phyloP scores from a whole-genome alignment of 2,888 invertebrate species.

The Rotaria sp. region DNA sequence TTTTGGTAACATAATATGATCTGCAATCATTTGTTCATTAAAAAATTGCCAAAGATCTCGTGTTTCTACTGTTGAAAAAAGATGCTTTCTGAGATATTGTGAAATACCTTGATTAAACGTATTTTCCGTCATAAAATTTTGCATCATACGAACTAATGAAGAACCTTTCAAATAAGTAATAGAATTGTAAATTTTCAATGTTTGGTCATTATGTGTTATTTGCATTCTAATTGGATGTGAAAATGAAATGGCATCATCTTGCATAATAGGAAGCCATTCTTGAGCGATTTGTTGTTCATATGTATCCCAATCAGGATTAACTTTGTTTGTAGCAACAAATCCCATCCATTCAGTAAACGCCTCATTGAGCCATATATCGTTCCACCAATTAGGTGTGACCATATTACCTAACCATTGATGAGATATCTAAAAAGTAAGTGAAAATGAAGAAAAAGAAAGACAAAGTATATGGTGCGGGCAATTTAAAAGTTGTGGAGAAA shows the following conservation, averaged over 20 bases:
- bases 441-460: background rate
- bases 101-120: slow-evolving; percentile 36
- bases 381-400: slow-evolving; percentile 98
- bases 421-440: slow-evolving; percentile 61
- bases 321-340: slow-evolving; percentile 79
- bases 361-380: slow-evolving; percentile 81
- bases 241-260: background rate
- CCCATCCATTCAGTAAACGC: slow-evolving; percentile 93
- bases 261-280: background rate
- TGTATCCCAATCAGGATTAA: slow-evolving; percentile 81
- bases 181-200: slow-evolving; percentile 92
- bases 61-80: slow-evolving; percentile 82
- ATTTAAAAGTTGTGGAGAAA: no score
- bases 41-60: slow-evolving; percentile 85
- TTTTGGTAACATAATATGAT: slow-evolving; percentile 60
- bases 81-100: slow-evolving; percentile 72
- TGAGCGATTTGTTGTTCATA: background rate
- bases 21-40: slow-evolving; percentile 60
- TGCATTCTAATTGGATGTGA: background rate
- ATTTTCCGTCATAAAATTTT: slow-evolving; percentile 81
- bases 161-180: slow-evolving; percentile 94
- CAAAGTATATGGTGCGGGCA: no score
- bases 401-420: slow-evolving; percentile 98
- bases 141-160: slow-evolving; percentile 85
- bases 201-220: slow-evolving; percentile 70